Percentiles rank a stretch among this genome's conserved stretches.
Conservation (phyloP, 2,888 invertebrate genomes). For the Diarsia dahlii region DNA sequence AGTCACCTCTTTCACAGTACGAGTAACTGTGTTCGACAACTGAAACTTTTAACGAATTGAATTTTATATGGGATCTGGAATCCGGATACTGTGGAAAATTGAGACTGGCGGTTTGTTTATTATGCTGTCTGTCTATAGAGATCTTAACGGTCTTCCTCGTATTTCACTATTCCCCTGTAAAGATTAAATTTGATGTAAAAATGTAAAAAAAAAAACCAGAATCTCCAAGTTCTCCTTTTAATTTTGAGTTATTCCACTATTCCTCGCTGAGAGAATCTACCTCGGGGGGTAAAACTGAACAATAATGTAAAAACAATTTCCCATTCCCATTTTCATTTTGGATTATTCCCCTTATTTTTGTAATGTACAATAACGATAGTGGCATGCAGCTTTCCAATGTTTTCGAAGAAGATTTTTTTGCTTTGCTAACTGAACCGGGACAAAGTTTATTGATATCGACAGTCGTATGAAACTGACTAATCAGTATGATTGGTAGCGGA, state of each 20-base stretch:
- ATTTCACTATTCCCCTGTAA: too few relatives aligned
- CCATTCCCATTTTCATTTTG: too few relatives aligned
- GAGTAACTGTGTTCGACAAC: not conserved
- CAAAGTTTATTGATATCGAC: not conserved
- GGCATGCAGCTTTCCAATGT: not conserved
- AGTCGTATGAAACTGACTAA: not conserved
- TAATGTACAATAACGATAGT: not conserved
- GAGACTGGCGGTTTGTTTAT: not conserved
- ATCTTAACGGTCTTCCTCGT: too few relatives aligned
- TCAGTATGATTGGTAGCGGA: not conserved
- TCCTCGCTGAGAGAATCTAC: too few relatives aligned
- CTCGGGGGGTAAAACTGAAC: too few relatives aligned
- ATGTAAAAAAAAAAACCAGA: too few relatives aligned
- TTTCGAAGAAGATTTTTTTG: too few relatives aligned
- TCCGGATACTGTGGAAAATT: not conserved
- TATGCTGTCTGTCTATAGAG: not conserved
- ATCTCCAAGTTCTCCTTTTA: too few relatives aligned
- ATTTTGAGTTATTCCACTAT: too few relatives aligned
- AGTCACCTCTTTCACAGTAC: not conserved
- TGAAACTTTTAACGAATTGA: conserved; percentile 15
- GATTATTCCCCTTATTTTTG: too few relatives aligned
- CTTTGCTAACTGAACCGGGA: not conserved
- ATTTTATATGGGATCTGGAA: not conserved
- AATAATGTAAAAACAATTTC: too few relatives aligned
- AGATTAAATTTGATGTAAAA: too few relatives aligned